Evolutionary conservation across 2,113 vertebrate genomes (phyloP).

Genomic region (Pterocles orientalis): DNA sequence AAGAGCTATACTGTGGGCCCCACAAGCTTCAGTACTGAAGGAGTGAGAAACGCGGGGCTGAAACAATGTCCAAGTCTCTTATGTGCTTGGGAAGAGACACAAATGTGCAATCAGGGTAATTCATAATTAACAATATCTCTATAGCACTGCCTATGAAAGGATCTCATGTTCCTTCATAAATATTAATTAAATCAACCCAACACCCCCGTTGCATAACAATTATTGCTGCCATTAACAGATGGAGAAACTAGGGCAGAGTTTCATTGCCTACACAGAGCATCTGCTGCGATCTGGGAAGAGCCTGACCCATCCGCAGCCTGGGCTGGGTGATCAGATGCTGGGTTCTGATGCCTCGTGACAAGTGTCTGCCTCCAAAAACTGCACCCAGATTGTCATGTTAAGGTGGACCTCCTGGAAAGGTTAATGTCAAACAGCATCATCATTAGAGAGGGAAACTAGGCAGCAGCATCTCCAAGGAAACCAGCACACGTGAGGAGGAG

Average conservation of each 20-base stretch:
- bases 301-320: not conserved
- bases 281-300: not conserved
- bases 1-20: not conserved
- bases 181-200: conserved; percentile 21
- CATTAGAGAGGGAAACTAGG: not conserved
- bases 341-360: not conserved
- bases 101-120: not conserved
- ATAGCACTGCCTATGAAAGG: not conserved
- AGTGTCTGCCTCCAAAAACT: not conserved
- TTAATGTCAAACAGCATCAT: not conserved
- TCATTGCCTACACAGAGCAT: conserved; percentile 32
- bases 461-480: conserved; percentile 30
- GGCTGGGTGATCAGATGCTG: not conserved
- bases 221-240: conserved; percentile 18
- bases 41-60: not conserved
- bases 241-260: conserved; percentile 38
- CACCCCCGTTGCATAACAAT: not conserved
- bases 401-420: not conserved
- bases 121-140: not conserved
- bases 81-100: not conserved
- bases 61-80: not conserved
- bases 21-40: not conserved
- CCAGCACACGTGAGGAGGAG: not conserved
- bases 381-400: not conserved
- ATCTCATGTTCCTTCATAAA: conserved; percentile 22